Percentiles rank a stretch among this genome's conserved stretches.
Evolutionary conservation across 2,113 vertebrate species (phyloP).

Genomic region (Clarias batrachus): DNA sequence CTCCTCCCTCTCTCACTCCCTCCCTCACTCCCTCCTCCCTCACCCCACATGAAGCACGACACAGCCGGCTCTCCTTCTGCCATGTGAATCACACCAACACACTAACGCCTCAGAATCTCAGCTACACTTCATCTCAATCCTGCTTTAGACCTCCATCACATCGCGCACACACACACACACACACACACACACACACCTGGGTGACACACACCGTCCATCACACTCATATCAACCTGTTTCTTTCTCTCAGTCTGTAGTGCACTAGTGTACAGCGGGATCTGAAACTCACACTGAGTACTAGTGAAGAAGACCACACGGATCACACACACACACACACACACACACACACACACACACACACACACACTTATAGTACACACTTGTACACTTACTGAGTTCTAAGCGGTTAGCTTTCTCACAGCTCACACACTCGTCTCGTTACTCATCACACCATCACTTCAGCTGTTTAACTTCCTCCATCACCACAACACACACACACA

Average conservation of each 20-base stretch:
- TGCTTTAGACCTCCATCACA: neutral
- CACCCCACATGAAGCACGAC: neutral
- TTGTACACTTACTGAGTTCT: no score
- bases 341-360: no score
- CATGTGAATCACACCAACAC: neutral
- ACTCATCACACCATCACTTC: neutral
- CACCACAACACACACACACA: conserved; percentile 14
- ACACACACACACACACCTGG: neutral
- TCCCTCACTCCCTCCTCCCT: neutral
- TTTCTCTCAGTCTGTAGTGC: neutral
- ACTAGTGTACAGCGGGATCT: neutral
- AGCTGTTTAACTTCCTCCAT: neutral
- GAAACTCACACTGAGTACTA: neutral
- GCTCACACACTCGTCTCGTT: neutral
- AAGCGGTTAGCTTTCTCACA: neutral
- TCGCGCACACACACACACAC: neutral
- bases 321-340: no score
- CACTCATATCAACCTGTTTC: neutral
- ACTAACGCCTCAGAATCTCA: neutral
- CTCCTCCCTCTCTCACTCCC: neutral
- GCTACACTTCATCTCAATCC: neutral
- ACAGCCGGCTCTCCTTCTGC: neutral
- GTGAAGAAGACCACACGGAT: neutral
- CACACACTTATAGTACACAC: no score
- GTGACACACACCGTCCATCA: neutral